Evolutionary conservation across 1,140 invertebrate genomes (phyloP), one percentile per base, ranked within the genome.

Genomic region (Gryllus bimaculatus): DNA sequence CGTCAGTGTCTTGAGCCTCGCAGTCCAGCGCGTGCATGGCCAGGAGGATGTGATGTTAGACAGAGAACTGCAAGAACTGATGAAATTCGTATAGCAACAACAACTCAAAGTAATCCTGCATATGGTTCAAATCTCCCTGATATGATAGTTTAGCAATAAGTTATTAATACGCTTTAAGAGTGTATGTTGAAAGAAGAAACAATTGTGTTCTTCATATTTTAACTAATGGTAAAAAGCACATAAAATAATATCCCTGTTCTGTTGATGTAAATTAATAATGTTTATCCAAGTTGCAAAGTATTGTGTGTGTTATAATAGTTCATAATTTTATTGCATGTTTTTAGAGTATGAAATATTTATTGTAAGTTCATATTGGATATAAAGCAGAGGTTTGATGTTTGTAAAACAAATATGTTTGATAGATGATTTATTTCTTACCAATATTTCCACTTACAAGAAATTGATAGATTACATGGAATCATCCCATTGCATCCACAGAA

Each of bases 11-110:
- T 75, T 20, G 79, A 81, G 39, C 20, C 78, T 39, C 74, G 74
- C 13, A 79, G 78, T 74, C 80, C 80, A 21, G 54, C 66, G 12
- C 78, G 78, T 73, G 78, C 80, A 73, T 81, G 80, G 80, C 80
- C 80, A 47, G 54, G 75, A 47, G 79, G 79, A 15, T 78, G 78
- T 48, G 79, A 79, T 76, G 48, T 79, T 18, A 26, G 80, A 21
- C 80, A 80, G 48, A 78, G 77, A 49, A 54, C 73, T 49, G 21
- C 77, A 20, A 66, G 74, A 39, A 75, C 78, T 47, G 80, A 80
- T 66, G 80, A 80, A 66, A 75, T 78, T 49, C 77, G 79, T 47
- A 74, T 76, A 6, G 74, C 79, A 26, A 78, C 73, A 47, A 79
- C 79, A 76, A 73, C 79, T 26, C 74, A 76, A 74, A 76, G 79